A percentile compares a stretch with the other conserved stretches of the same genome.
Evolutionary conservation across 2,888 invertebrate species (phyloP).

Genomic region (Cryptophagus acutangulus): DNA sequence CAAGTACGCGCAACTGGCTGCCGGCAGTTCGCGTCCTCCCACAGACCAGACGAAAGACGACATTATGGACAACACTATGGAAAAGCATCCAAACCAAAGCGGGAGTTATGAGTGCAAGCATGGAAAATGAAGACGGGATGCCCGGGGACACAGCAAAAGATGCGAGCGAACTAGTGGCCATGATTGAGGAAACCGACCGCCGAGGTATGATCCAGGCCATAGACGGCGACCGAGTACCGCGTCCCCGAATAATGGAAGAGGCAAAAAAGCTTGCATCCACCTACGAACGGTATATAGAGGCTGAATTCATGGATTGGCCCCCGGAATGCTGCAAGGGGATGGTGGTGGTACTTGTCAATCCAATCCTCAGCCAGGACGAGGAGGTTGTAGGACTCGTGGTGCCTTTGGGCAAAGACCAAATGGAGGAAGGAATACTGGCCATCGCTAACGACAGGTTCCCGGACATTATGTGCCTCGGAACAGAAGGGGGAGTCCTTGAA

Average conservation of each 20-base stretch:
- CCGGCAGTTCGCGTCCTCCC: no score
- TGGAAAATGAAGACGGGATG: no score
- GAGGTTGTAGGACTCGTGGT: background rate
- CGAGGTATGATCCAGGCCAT: slow-evolving; percentile 1
- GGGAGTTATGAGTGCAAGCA: no score
- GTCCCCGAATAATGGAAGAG: background rate
- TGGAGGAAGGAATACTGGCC: background rate
- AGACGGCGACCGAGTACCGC: slow-evolving; percentile 1
- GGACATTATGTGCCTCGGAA: background rate
- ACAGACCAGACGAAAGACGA: no score
- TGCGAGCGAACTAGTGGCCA: no score
- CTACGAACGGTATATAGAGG: background rate
- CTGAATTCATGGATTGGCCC: background rate
- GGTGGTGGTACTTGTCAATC: background rate
- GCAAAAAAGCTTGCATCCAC: background rate
- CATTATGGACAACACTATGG: no score
- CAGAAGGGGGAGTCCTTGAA: no score
- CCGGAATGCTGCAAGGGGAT: background rate
- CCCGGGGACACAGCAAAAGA: no score
- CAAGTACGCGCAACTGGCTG: no score
- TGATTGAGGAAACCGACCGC: no score
- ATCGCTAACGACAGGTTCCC: background rate
- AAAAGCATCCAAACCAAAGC: no score
- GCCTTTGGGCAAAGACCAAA: background rate
- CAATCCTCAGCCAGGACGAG: slow-evolving; percentile 1